Conservation (phyloP, 1,140 invertebrate genomes). For the Aporrectodea caliginosa region DNA sequence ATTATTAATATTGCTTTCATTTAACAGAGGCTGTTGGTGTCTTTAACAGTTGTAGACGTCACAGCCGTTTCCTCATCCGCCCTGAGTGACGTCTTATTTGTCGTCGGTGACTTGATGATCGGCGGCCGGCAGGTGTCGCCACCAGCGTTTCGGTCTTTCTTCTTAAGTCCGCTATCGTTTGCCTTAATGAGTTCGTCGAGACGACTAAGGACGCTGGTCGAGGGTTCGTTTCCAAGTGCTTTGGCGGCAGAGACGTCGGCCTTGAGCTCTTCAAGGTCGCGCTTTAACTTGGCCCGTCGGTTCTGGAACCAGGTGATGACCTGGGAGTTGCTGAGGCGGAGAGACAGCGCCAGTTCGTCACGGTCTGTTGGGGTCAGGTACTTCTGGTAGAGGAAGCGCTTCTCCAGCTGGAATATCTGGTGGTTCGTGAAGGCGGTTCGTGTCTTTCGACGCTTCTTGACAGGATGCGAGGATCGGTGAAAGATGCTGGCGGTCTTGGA, state of each 20-base stretch:
- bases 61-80: no score
- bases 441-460: constrained; percentile 93
- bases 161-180: no score
- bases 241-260: constrained; percentile 14
- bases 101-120: no score
- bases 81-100: no score
- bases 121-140: no score
- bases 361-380: constrained; percentile 94
- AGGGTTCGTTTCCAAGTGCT: neutral
- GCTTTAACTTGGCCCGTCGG: constrained; percentile 23
- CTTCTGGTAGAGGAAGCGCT: constrained; percentile 94
- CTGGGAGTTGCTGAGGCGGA: constrained; percentile 79
- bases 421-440: constrained; percentile 96
- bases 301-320: constrained; percentile 54
- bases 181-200: no score
- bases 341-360: constrained; percentile 87
- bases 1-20: no score
- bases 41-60: no score
- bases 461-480: neutral
- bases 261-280: constrained; percentile 23
- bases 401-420: constrained; percentile 96
- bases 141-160: no score
- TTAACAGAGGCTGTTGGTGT: no score
- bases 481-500: neutral
- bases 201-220: neutral